Percentiles rank a stretch among this genome's conserved stretches.
phyloP scores from a whole-genome alignment of 2,797 vertebrate genomes.

The Ptychadena robeensis region DNA sequence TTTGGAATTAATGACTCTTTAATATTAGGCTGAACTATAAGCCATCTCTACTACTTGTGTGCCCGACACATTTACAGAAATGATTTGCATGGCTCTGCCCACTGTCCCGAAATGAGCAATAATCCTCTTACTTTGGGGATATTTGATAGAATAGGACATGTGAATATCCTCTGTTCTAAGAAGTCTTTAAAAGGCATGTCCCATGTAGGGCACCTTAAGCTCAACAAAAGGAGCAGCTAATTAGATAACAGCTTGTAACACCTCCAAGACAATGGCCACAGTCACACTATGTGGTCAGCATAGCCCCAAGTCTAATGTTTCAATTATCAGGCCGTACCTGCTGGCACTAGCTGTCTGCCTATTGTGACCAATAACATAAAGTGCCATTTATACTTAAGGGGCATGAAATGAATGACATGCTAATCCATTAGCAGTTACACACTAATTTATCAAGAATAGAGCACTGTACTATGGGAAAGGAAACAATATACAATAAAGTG shows the following conservation, averaged over 20 bases:
- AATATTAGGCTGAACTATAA: no score
- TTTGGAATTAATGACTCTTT: no score
- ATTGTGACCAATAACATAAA: background rate
- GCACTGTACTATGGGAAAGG: background rate
- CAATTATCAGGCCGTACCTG: slow-evolving; percentile 6
- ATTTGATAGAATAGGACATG: no score
- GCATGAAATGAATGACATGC: background rate
- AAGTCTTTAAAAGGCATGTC: background rate
- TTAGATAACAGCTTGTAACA: slow-evolving; percentile 9
- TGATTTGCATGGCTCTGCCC: no score
- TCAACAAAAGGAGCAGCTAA: slow-evolving; percentile 13
- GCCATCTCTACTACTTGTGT: no score
- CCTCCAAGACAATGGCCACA: slow-evolving; percentile 7
- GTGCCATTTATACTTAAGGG: background rate
- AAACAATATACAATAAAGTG: background rate
- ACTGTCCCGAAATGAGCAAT: no score
- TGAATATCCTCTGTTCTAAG: no score
- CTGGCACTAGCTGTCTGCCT: background rate
- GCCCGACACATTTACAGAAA: no score
- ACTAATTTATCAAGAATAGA: background rate
- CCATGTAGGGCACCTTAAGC: background rate
- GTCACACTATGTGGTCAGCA: slow-evolving; percentile 12
- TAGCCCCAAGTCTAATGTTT: background rate
- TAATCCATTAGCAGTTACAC: background rate
- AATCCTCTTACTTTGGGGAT: no score